Percentiles rank a stretch among this genome's conserved stretches.
These are phyloP conservation scores for Orchesella flavescens DNA, from an alignment of 2,888 invertebrate species.

Conservation along the genomic window DNA sequence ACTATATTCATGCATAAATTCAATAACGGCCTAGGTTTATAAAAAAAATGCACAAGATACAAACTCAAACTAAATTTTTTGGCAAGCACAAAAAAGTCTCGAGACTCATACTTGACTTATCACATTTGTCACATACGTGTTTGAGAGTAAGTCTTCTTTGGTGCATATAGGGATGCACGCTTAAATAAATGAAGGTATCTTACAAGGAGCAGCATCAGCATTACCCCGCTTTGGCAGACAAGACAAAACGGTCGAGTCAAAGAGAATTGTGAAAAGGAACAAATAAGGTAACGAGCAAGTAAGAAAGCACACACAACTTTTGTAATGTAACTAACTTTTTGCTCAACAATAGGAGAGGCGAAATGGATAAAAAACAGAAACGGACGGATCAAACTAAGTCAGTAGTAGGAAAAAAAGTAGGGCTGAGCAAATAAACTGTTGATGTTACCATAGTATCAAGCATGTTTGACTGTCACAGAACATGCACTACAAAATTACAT, in stretches of 20 bases:
- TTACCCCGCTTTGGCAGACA: background rate
- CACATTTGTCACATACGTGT: background rate
- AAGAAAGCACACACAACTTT: background rate
- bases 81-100: background rate
- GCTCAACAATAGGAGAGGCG: too few relatives aligned
- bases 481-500: too few relatives aligned
- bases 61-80: background rate
- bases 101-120: background rate
- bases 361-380: too few relatives aligned
- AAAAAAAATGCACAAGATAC: too few relatives aligned
- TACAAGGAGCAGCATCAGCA: too few relatives aligned
- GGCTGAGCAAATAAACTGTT: too few relatives aligned
- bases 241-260: background rate
- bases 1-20: too few relatives aligned
- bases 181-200: background rate
- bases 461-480: too few relatives aligned
- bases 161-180: background rate
- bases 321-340: background rate
- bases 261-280: background rate
- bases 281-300: background rate
- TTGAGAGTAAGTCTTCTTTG: background rate
- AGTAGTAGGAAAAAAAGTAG: too few relatives aligned
- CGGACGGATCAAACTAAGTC: too few relatives aligned
- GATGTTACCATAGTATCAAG: too few relatives aligned
- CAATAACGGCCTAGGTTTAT: too few relatives aligned